Conservation (phyloP, 1,140 invertebrate genomes). For the Lordiphosa mommai region DNA sequence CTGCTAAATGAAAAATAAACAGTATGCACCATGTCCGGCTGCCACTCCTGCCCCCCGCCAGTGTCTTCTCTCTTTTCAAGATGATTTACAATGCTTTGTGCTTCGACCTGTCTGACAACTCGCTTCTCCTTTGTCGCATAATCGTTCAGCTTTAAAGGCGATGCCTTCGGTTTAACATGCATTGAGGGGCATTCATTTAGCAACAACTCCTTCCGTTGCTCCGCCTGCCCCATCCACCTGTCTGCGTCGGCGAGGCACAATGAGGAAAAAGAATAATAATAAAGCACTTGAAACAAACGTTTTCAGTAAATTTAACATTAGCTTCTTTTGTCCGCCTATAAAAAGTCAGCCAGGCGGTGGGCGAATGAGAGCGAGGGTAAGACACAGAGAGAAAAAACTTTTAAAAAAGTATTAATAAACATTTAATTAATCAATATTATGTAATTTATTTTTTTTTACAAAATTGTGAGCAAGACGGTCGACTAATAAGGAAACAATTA, state of each 20-base stretch:
- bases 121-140: conserved; percentile 50
- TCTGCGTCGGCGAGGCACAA: conserved; percentile 17
- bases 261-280: conserved; percentile 59
- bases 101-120: not conserved
- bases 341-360: conserved; percentile 47
- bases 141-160: conserved; percentile 54
- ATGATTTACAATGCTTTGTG: conserved; percentile 64
- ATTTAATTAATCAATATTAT: too few species aligned
- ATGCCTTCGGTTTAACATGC: conserved; percentile 43
- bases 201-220: conserved; percentile 6
- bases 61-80: conserved; percentile 39
- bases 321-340: conserved; percentile 64
- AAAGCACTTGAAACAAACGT: conserved; percentile 76
- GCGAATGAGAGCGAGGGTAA: conserved; percentile 1
- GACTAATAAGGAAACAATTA: too few species aligned
- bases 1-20: conserved; percentile 75
- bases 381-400: conserved; percentile 11
- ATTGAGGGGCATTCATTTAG: conserved; percentile 38
- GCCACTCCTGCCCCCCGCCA: conserved; percentile 5
- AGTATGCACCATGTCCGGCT: conserved; percentile 49
- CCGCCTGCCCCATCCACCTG: not conserved
- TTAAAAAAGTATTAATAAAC: too few species aligned
- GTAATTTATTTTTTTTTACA: too few species aligned
- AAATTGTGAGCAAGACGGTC: too few species aligned
- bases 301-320: conserved; percentile 78